Percentiles rank a stretch among this genome's conserved stretches.
phyloP scores from a whole-genome alignment of 2,888 invertebrate species.

The Allygus modestus region DNA sequence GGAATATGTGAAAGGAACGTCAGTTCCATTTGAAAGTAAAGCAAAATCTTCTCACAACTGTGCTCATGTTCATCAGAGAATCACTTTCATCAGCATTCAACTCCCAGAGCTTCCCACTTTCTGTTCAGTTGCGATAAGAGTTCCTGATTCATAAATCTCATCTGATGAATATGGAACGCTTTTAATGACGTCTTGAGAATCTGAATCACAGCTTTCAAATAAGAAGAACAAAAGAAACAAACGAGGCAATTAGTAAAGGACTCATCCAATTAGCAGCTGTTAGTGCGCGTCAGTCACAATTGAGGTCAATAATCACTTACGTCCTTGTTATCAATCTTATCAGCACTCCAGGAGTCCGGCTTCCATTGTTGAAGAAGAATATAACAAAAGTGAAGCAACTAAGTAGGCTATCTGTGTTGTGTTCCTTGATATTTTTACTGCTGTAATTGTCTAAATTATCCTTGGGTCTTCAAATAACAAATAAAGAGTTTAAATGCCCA shows the following conservation, averaged over 20 bases:
- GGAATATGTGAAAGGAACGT: too few relatives aligned
- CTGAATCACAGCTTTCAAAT: constrained; percentile 20
- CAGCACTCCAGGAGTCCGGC: background rate
- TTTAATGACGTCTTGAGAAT: constrained; percentile 9
- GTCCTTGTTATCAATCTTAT: constrained; percentile 34
- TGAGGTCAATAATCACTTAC: constrained; percentile 53
- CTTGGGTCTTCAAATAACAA: too few relatives aligned
- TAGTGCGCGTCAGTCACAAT: constrained; percentile 47
- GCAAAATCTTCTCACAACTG: too few relatives aligned
- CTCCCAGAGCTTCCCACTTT: background rate
- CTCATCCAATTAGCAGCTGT: constrained; percentile 27
- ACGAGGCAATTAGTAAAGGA: constrained; percentile 17
- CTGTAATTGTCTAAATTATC: too few relatives aligned
- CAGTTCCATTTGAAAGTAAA: too few relatives aligned
- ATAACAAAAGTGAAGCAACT: too few relatives aligned
- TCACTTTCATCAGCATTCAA: background rate
- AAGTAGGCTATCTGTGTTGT: too few relatives aligned
- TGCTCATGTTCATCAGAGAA: too few relatives aligned
- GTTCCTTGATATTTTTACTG: too few relatives aligned
- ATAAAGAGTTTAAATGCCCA: too few relatives aligned
- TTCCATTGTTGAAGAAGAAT: constrained; percentile 3
- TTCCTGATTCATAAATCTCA: background rate
- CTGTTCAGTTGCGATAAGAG: constrained; percentile 1
- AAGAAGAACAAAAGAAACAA: constrained; percentile 38
- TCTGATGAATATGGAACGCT: constrained; percentile 3